Evolutionary conservation across 1,140 invertebrate genomes (phyloP).

Genomic region (Diploscapter pachys): DNA sequence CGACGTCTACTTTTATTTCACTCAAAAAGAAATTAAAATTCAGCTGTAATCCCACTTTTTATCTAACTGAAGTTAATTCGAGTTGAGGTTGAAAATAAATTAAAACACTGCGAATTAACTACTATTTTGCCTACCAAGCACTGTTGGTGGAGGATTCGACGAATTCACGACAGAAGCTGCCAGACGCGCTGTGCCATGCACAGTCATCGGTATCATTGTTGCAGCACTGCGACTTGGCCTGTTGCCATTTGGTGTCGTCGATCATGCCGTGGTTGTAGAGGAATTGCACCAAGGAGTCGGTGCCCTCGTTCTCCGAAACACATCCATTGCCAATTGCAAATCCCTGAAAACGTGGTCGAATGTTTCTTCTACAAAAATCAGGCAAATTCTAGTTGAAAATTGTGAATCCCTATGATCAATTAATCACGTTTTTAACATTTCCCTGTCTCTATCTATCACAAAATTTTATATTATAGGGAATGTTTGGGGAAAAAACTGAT

Average conservation of each 20-base stretch:
- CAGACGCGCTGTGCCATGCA: slow-evolving; percentile 34
- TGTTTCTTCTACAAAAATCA: too few relatives aligned
- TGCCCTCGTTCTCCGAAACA: slow-evolving; percentile 23
- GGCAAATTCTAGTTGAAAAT: too few relatives aligned
- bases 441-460: too few relatives aligned
- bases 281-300: slow-evolving; percentile 37
- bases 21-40: neutral
- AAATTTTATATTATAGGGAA: too few relatives aligned
- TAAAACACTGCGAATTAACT: neutral
- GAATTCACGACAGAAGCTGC: slow-evolving; percentile 34
- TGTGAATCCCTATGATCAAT: too few relatives aligned
- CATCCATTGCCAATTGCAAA: slow-evolving; percentile 42
- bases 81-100: too few relatives aligned
- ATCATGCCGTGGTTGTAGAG: slow-evolving; percentile 36
- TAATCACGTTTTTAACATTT: too few relatives aligned
- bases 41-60: too few relatives aligned
- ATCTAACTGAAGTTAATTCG: too few relatives aligned
- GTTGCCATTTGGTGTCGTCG: slow-evolving; percentile 31
- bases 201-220: slow-evolving; percentile 40
- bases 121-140: slow-evolving; percentile 20
- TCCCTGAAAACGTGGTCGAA: neutral
- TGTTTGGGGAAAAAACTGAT: too few relatives aligned
- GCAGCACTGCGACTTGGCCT: slow-evolving; percentile 33
- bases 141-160: slow-evolving; percentile 22
- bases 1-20: neutral